Base-by-base conservation (phyloP, 2,888 invertebrate genomes). In the Mimas tiliae region DNA sequence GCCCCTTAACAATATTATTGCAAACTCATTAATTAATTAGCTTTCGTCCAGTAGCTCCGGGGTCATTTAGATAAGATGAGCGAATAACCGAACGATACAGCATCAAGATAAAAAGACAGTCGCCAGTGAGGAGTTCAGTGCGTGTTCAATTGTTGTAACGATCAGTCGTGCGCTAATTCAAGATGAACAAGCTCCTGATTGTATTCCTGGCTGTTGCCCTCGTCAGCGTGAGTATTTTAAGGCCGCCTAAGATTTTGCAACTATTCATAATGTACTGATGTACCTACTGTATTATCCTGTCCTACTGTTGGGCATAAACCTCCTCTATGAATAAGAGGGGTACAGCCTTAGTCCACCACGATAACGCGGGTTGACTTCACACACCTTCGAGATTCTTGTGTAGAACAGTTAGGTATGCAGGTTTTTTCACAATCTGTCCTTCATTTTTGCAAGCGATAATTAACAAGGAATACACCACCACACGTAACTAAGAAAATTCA, bases 201-300 rank as follows among this genome's bases (percentile, higher is more conserved):
- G 70, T 90, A 2, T 66, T 90, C 50, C 66, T 91, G 79, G 88
- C 85, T 58, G 74, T 90, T 50, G 89, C 89, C 83, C 85, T 91
- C 67, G 75, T 87, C 67, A 83, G 81, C 68, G 89, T 90, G 66
- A 87, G 88, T 88, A 71, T 67, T 68, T 51, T 50, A 38, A 38
- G 1, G 38, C 7, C 38, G 16, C 52, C 55, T 42, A 19, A 47
- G 33, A 16, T 62, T 48, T 27, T 38, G 45, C 34, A 65, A 63
- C 16, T 8, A 6, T 64, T 45, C 45, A 27, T 38, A 9, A 38
- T 3, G 34, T 6, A 34, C 7, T 34, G 7, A 34, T 34, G 7
- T 6, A 7, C 34, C n/a, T n/a, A 27, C 27, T 27, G 27, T 27
- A 27, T 27, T 27, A 27, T 27, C 1, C 27, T 27, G 27, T 27